Evolutionary conservation across 2,797 vertebrate genomes (phyloP).

Genomic region (Varecia variegata): DNA sequence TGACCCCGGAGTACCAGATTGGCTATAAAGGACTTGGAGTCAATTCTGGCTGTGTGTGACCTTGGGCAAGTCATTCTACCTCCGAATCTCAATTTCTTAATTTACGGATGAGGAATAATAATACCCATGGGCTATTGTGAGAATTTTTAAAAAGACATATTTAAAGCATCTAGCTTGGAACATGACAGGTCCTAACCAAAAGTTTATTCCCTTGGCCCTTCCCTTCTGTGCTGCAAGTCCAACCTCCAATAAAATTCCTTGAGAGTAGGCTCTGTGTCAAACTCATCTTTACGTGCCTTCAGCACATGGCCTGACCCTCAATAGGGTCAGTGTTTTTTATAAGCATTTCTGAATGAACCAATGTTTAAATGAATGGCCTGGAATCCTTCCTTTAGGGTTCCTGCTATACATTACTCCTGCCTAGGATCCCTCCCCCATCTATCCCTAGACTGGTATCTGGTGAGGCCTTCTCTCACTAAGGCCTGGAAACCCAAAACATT

Average conservation of each 20-base stretch:
- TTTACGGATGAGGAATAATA: background rate
- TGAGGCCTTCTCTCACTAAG: background rate
- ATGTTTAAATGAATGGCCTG: background rate
- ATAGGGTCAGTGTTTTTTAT: background rate
- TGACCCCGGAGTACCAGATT: background rate
- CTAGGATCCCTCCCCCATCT: background rate
- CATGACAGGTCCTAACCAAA: background rate
- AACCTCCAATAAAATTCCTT: background rate
- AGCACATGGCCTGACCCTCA: background rate
- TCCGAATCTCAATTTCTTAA: constrained; percentile 21
- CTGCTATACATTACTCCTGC: background rate
- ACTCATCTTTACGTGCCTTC: background rate
- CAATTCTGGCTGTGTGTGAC: background rate
- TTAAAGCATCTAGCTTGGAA: background rate
- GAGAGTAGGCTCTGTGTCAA: background rate
- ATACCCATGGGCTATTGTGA: background rate
- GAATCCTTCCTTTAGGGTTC: background rate
- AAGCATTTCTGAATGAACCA: background rate
- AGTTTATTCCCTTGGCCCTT: background rate
- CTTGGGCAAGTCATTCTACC: constrained; percentile 34
- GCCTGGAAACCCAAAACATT: background rate
- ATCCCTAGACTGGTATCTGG: background rate
- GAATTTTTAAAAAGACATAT: background rate
- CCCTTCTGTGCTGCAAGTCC: background rate
- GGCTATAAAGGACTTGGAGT: background rate